Base-by-base conservation (phyloP, 2,888 invertebrate species). In the Oscheius onirici region DNA sequence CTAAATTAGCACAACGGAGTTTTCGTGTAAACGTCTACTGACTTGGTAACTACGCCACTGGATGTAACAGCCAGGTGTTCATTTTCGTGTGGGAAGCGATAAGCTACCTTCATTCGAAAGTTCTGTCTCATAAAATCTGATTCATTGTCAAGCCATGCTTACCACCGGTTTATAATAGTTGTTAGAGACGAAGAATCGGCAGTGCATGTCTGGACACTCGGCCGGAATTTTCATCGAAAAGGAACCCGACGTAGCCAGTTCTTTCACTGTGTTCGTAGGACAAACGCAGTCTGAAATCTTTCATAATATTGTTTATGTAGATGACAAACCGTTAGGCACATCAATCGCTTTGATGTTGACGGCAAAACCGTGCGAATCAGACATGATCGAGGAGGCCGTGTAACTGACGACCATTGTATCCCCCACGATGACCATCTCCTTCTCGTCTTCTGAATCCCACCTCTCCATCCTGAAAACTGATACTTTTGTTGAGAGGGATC, bases 141-240 rank as follows among this genome's bases (percentile, higher is more conserved):
- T 22, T 20, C 22, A 15, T 24, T 11, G 43, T 8, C 43, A 43
- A 13, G 13, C 2, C 24, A 52, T 13, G 2, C 52, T 13, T 17
- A n/a, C 20, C 3, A 34, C 58, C 17, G 17, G 15, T n/a, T 58
- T 58, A 10, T 10, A 6, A 11, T 34, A 40, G 44, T 24, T 13
- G 2, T 1, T 8, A 20, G 60, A 44, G 0, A 63, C 46, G 10
- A 10, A 17, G 2, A 63, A 49, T 24, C 49, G 24, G n/a, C 63
- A 63, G 3, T 15, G 22, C 63, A 63, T 63, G n/a, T 49, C 49
- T 8, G 3, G 10, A 28, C 63, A 63, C 10, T 49, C 10, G 2
- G 63, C 2, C 10, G 63, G 63, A 10, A 63, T 49, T n/a, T 11
- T 26, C 46, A 63, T 49, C 15, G 46, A 26, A 24, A 22, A 63